These are phyloP conservation scores for Brachionichthys hirsutus DNA, from an alignment of 2,113 vertebrate genomes.

Conservation along the genomic window DNA sequence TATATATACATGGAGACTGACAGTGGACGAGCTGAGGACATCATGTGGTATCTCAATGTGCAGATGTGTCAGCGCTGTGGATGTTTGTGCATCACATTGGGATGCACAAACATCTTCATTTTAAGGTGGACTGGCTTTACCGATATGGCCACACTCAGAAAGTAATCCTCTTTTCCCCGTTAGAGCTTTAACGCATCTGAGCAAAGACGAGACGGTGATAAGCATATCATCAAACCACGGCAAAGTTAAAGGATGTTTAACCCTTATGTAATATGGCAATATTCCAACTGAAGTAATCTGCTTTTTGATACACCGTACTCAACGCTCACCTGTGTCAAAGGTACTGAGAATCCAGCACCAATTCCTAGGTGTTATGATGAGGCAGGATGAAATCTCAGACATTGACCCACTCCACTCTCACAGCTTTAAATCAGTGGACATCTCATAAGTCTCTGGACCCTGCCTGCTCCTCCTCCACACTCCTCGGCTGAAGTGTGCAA, in stretches of 20 bases:
- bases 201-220: slow-evolving; percentile 21
- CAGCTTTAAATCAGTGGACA: slow-evolving; percentile 53
- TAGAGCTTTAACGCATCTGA: slow-evolving; percentile 32
- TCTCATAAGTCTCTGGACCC: slow-evolving; percentile 45
- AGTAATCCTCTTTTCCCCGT: slow-evolving; percentile 35
- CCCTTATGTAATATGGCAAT: slow-evolving; percentile 28
- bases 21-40: slow-evolving; percentile 58
- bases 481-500: slow-evolving; percentile 70
- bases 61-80: slow-evolving; percentile 34
- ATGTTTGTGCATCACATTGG: slow-evolving; percentile 27
- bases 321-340: slow-evolving; percentile 44
- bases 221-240: slow-evolving; percentile 32
- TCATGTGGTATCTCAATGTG: slow-evolving; percentile 53
- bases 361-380: slow-evolving; percentile 67
- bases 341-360: slow-evolving; percentile 51
- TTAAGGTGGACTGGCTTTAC: slow-evolving; percentile 26
- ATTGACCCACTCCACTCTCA: slow-evolving; percentile 25
- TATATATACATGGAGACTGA: slow-evolving; percentile 50
- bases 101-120: slow-evolving; percentile 39
- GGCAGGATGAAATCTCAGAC: slow-evolving; percentile 46
- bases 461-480: slow-evolving; percentile 14
- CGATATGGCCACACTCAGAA: slow-evolving; percentile 44
- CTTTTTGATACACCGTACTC: slow-evolving; percentile 12
- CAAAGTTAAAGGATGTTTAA: slow-evolving; percentile 43
- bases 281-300: slow-evolving; percentile 43